Base-by-base conservation (phyloP, 2,888 invertebrate species). In the Luperina nickerlii region DNA sequence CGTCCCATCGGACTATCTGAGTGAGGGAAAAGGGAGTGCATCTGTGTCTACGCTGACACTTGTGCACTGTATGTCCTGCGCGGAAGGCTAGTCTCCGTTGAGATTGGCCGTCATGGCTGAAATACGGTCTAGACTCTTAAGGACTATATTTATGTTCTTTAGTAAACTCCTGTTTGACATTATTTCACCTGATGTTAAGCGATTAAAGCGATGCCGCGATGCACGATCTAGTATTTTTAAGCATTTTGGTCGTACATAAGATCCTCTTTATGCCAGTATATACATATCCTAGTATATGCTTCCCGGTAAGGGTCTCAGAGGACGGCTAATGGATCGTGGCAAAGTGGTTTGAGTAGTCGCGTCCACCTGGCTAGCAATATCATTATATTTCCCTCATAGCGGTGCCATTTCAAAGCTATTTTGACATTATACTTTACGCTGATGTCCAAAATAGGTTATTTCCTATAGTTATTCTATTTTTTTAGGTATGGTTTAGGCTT, bases 251-350 rank as follows among this genome's bases (percentile, higher is more conserved):
- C 6, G 45, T 51, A 77, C 38, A 11, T 78, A 54, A 51, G 38
- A 27, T 38, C 0, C 38, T 27, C 3, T 54, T 27, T 42, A 63
- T 51, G 5, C 27, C 32, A 63, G 18, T 27, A 48, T 42, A 66
- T n/a, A 69, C 38, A 48, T 57, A 48, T 57, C 20, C 63, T 66
- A 62, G n/a, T 24, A 78, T 62, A 67, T 74, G 51, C 48, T 68
- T 54, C 67, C 57, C 38, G 20, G 20, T 18, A 5, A 42, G 15
- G 42, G 57, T 80, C 72, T 60, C n/a, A 6, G 42, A 63, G 74
- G 86, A 67, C 51, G 42, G 62, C n/a, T 83, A 86, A 83, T 83
- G 86, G 82, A 82, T 86, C 66, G 86, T 42, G 63, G 74, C 63
- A 63, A 82, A 83, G 82, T 82, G 82, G 67, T 81, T 74, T 32